Base-by-base conservation (phyloP, 2,797 vertebrate species). In the Carduelis carduelis region DNA sequence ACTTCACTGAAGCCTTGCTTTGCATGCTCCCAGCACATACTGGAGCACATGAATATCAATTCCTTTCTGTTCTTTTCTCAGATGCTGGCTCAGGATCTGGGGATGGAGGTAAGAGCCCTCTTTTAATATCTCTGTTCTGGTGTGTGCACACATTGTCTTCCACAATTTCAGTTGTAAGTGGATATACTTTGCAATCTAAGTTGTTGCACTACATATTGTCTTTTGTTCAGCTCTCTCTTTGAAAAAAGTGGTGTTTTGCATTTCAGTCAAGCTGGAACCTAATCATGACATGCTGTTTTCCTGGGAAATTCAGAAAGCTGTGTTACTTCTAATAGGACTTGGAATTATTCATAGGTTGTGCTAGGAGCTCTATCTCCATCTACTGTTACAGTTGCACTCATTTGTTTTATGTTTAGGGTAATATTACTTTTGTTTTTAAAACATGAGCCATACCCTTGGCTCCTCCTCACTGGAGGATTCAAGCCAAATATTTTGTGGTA, bases 31-130 rank as follows among this genome's bases (percentile, higher is more conserved):
- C 43, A 70, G 68, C 71, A 56, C 60, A 8, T 47, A 4, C 32
- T 18, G 57, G 68, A 80, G 70, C 64, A 75, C 37, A 26, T 61
- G 61, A 91, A 94, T 94, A 53, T 59, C 44, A 90, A 95, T 88
- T 83, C 65, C 21, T 86, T 87, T 97, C 95, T 98, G 74, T 97
- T 98, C 96, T 93, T 97, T 95, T 91, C 96, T 88, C 98, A 99
- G 99, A 99, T 98, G 98, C 98, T 19, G 99, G 99, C 93, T 99
- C 99, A 70, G 99, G 99, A 98, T 99, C 99, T 95, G 99, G 99
- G 97, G 99, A 99, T 27, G 99, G 99, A 98, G 99, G 99, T 99
- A 99, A 98, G 98, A 97, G 28, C 30, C 77, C 26, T 68, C 34
- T 94, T 88, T 93, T 93, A 83, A 66, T 95, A 80, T 92, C 57